Evolutionary conservation across 2,888 invertebrate genomes (phyloP).

Genomic region (Limnephilus rhombicus): DNA sequence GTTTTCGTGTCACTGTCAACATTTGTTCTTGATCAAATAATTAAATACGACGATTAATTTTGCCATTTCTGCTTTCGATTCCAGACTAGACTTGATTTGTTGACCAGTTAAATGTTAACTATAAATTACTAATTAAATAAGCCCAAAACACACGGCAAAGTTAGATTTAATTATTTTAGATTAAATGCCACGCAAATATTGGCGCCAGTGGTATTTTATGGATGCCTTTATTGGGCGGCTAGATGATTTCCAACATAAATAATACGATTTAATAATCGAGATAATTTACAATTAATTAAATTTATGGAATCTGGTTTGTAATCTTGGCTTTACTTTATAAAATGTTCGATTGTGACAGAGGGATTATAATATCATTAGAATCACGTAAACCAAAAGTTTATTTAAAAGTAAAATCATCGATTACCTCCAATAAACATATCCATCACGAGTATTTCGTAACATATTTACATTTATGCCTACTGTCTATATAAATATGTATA

Average conservation of each 20-base stretch:
- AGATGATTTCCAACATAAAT: neutral
- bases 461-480: too few relatives aligned
- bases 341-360: neutral
- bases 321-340: neutral
- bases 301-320: neutral
- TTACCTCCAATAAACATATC: too few relatives aligned
- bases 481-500: too few relatives aligned
- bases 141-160: neutral
- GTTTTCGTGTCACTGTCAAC: conserved; percentile 18
- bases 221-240: neutral
- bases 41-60: conserved; percentile 7
- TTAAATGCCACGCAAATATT: neutral
- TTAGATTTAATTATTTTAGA: neutral
- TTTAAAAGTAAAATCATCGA: too few relatives aligned
- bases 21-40: conserved; percentile 21
- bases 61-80: neutral
- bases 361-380: neutral
- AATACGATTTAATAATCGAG: neutral
- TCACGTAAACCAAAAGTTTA: too few relatives aligned
- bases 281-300: neutral
- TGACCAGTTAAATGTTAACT: neutral
- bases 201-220: neutral
- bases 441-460: too few relatives aligned
- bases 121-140: neutral
- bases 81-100: neutral